phyloP scores from a whole-genome alignment of 2,888 invertebrate species.

The Epinotia demarniana region DNA sequence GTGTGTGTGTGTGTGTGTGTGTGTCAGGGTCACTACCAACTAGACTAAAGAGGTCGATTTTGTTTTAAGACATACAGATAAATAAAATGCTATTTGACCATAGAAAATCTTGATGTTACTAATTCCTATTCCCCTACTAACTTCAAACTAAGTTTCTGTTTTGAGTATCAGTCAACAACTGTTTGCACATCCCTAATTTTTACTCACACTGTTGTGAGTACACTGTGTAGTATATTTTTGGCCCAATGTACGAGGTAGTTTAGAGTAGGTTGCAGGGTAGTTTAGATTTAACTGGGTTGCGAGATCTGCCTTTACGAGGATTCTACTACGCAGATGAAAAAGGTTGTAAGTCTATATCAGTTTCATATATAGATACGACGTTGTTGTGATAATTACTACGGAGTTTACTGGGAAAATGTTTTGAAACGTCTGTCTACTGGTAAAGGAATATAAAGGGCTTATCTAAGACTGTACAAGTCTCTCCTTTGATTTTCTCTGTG shows the following conservation, averaged over 20 bases:
- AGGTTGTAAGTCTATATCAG: background rate
- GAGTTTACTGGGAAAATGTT: background rate
- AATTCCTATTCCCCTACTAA: no score
- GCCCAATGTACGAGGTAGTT: conserved; percentile 28
- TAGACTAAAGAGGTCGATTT: no score
- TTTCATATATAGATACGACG: background rate
- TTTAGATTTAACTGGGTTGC: conserved; percentile 36
- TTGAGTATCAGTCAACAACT: background rate
- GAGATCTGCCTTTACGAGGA: conserved; percentile 28
- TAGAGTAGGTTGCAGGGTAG: conserved; percentile 27
- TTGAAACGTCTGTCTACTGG: background rate
- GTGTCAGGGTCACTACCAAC: no score
- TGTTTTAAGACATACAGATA: no score
- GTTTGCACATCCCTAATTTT: conserved; percentile 34
- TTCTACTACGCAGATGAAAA: background rate
- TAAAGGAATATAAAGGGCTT: background rate
- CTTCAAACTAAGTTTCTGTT: no score
- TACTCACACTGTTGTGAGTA: conserved; percentile 60
- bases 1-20: no score
- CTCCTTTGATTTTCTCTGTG: background rate
- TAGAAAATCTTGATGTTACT: no score
- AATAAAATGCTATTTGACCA: no score
- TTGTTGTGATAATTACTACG: background rate
- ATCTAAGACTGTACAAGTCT: background rate
- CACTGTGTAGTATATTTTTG: conserved; percentile 51